These are phyloP conservation scores for Sebastes steindachneri DNA, from an alignment of 2,797 vertebrate species.

Conservation along the genomic window DNA sequence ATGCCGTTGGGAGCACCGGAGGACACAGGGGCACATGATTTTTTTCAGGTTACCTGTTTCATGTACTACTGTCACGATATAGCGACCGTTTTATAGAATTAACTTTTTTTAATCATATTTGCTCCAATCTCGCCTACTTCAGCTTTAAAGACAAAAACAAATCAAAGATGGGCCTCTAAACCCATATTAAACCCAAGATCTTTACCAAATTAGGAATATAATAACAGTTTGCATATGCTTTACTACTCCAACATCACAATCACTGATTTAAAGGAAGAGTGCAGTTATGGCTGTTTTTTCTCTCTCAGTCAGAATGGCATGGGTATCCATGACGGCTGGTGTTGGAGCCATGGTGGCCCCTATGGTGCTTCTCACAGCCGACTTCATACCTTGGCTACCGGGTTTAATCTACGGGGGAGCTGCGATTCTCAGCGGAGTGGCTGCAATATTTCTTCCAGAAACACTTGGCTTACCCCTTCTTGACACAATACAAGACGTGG, in stretches of 20 bases:
- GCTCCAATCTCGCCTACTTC: no score
- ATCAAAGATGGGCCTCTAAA: no score
- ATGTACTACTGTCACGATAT: no score
- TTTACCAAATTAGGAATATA: neutral
- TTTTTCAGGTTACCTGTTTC: no score
- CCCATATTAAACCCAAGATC: neutral
- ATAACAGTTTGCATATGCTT: no score
- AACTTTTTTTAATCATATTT: no score
- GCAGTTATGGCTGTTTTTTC: neutral
- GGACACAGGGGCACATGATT: no score
- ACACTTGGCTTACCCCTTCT: constrained; percentile 82
- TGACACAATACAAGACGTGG: constrained; percentile 88
- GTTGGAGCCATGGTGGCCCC: constrained; percentile 87
- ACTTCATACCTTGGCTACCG: constrained; percentile 77
- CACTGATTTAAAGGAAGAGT: neutral
- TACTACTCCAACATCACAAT: neutral
- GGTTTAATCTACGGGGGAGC: constrained; percentile 85
- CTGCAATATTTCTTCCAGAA: constrained; percentile 85
- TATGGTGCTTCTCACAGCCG: constrained; percentile 80
- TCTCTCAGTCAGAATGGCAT: constrained; percentile 88
- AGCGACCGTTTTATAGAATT: no score
- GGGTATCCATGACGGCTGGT: constrained; percentile 83
- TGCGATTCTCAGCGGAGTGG: constrained; percentile 83
- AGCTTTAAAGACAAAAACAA: no score
- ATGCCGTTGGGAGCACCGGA: no score